Base-by-base conservation (phyloP, 2,113 vertebrate genomes). In the Paracanthobrama guichenoti region DNA sequence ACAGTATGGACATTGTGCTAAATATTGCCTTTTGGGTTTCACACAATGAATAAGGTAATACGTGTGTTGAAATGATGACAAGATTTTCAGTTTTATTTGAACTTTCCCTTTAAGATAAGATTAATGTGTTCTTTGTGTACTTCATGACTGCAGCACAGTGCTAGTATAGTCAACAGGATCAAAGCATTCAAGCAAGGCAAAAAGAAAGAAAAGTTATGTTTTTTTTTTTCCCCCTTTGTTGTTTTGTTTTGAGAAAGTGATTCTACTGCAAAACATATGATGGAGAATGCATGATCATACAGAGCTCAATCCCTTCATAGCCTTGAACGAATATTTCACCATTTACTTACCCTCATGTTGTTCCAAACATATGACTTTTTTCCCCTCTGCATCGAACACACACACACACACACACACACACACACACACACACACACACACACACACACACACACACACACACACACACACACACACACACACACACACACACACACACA, bases 141-240 rank as follows among this genome's bases (percentile, higher is more conserved):
- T 46, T 26, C 71, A 24, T 48, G 71, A 48, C 42, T 48, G 42
- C 71, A 46, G 71, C n/a, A 9, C 42, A 73, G 42, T 44, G 42
- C n/a, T 26, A 48, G 12, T 48, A 42, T 46, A 73, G 71, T 73
- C 42, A 46, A 73, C 42, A 48, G 8, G 42, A 73, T 73, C 71
- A 73, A 73, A 73, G 66, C 39, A 35, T 42, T 69, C 35, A 42
- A 69, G 69, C 69, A 24, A 72, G 46, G n/a, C 24, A 24, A 67
- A 71, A 72, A 24, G 48, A 28, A 64, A 12, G 22, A 16, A 73
- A 46, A 53, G 26, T 28, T 75, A 48, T 53, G 73, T 0, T 75
- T 4, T 53, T 0, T 75, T 4, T 53, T 75, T 74, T 74, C 26
- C 2, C 24, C 10, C 24, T 28, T 12, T 50, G 18, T 53, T 31